Base-by-base conservation (phyloP, 2,797 vertebrate genomes). In the Setipinna tenuifilis region DNA sequence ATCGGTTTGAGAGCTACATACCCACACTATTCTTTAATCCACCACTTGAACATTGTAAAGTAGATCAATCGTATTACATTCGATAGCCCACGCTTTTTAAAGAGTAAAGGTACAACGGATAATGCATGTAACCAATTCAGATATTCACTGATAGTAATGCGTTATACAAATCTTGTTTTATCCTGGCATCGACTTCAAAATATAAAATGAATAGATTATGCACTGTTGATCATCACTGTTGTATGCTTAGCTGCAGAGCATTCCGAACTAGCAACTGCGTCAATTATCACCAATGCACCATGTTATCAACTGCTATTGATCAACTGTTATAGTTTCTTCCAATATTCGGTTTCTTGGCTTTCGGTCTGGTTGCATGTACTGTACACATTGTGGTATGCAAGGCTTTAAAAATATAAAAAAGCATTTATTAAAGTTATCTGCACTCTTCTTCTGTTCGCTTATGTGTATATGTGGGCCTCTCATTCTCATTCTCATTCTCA, bases 401-500 rank as follows among this genome's bases (percentile, higher is more conserved):
- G 19, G 2, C 35, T 78, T 65, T 23, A 65, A 1, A 1, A 65
- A 23, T 25, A 23, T 11, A 65, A 59, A 6, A 59, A 59, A 65
- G 25, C 23, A 31, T 31, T 68, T 68, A 31, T 31, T 68, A 12
- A 28, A 68, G 68, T 16, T 35, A 17, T 35, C 68, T 31, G 68
- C 16, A 75, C 68, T 75, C 16, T 16, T 75, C 16, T 16, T 78
- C 17, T 78, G 71, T n/a, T 44, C 35, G n/a, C 17, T 35, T 81
- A 28, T 80, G 62, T 46, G 25, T 41, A 41, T 41, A 41, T 57
- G 3, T n/a, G 25, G 46, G 71, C 28, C 65, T 35, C 28, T 31
- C 65, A 78, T 78, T 78, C 71, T 31, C 65, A 78, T 78, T 78
- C 71, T 54, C 9, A 54, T 87, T 84, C 85, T 61, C 85, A 85